phyloP scores from a whole-genome alignment of 2,797 vertebrate species.

The Pipistrellus nathusii region DNA sequence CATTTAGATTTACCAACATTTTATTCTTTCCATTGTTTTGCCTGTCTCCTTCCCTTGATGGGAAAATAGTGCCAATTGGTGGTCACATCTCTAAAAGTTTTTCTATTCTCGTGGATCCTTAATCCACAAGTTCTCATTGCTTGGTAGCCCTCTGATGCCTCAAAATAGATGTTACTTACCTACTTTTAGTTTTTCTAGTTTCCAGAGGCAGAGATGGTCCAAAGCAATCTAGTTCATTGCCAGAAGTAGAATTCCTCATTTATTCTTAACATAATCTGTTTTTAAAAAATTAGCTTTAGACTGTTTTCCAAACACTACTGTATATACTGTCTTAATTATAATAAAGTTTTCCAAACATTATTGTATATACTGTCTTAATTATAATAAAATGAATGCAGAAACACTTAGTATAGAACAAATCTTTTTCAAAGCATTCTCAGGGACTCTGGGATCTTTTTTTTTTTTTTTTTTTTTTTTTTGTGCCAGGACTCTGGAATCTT shows the following conservation, averaged over 20 bases:
- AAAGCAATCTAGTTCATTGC: background rate
- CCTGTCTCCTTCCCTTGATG: background rate
- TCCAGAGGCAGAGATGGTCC: background rate
- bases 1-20: constrained; percentile 34
- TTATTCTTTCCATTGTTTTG: background rate
- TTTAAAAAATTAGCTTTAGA: background rate
- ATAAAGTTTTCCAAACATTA: background rate
- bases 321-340: background rate
- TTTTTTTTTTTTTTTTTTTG: no score
- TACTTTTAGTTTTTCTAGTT: constrained; percentile 29
- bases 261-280: background rate
- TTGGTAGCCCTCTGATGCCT: background rate
- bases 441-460: background rate
- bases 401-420: background rate
- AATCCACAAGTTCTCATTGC: constrained; percentile 3
- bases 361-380: background rate
- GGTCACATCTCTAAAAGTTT: background rate
- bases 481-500: background rate
- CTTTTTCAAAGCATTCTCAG: background rate
- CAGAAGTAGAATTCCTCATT: background rate
- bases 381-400: constrained; percentile 33
- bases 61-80: constrained; percentile 14
- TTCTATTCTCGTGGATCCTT: background rate
- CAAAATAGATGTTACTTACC: background rate
- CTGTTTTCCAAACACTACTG: background rate